Evolutionary conservation across 2,113 vertebrate genomes (phyloP), one percentile per base, ranked within the genome.

Genomic region (Daphoenositta chrysoptera): DNA sequence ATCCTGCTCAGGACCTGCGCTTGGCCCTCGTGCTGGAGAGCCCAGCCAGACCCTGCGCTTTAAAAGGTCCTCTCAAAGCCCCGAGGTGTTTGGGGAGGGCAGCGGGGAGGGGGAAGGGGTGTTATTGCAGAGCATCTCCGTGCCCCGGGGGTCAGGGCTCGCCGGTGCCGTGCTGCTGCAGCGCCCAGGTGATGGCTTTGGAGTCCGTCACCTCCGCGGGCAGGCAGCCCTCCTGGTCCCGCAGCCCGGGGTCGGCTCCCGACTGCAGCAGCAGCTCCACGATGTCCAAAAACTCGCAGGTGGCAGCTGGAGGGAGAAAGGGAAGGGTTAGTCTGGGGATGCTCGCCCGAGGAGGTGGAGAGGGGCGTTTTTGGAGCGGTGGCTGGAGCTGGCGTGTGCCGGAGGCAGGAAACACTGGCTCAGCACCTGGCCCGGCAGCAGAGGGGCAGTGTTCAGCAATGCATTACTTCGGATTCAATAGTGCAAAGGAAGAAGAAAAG

Each of bases 221-320:
- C 69, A 99, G 98, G 81, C 98, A 99, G 87, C 99, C 99, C 57
- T 99, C 99, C 81, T 98, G 97, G 97, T 99, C 99, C 93, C 98
- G 99, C 81, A 99, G 98, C 9, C 95, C 96, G 6, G 99, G 98
- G 97, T 99, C 98, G 0, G 99, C 99, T 33, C 99, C 99, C 0
- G 98, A 96, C 53, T 98, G 97, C 92, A 99, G 98, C 84, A 99
- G 97, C 58, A 99, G 98, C 96, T 99, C 98, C 94, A 99, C 99
- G 7, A 99, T 98, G 79, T 99, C 99, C n/a, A 97, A 77, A 95
- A 99, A 99, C 97, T 99, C 99, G 2, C 99, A 99, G 23, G 99
- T 99, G 1, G 99, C 98, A 12, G 99, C 99, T 99, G 93, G 15
- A 90, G 77, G 31, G 70, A 56, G 40, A 61, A 51, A 92, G 73